phyloP scores from a whole-genome alignment of 2,888 invertebrate genomes.

The Acleris holmiana region DNA sequence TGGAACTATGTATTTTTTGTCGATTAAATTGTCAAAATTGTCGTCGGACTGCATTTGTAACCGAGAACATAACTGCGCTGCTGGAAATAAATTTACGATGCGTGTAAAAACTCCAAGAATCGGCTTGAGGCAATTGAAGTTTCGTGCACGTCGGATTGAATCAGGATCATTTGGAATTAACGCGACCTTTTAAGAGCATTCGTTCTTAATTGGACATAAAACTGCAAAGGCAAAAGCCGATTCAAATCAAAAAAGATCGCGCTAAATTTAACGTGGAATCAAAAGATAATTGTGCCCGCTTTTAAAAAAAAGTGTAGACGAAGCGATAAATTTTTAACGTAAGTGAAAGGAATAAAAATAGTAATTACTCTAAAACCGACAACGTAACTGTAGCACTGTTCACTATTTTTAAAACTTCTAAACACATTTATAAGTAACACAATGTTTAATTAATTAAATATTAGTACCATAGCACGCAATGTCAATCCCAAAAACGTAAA shows the following conservation, averaged over 20 bases:
- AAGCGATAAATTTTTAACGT: too few species aligned
- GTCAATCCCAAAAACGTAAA: conserved; percentile 55
- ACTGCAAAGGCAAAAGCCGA: conserved; percentile 14
- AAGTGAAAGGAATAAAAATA: too few species aligned
- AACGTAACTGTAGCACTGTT: too few species aligned
- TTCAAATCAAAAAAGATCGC: conserved; percentile 9
- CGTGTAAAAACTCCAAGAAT: conserved; percentile 24
- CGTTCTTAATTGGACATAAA: conserved; percentile 24
- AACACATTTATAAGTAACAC: too few species aligned
- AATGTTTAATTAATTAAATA: too few species aligned
- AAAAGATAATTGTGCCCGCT: too few species aligned
- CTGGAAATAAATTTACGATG: conserved; percentile 25
- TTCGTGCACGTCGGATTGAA: conserved; percentile 14
- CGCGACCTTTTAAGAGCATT: conserved; percentile 33
- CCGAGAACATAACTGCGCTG: conserved; percentile 7
- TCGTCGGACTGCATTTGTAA: conserved; percentile 29
- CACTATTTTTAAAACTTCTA: too few species aligned
- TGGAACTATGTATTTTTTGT: conserved; percentile 24
- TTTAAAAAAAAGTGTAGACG: too few species aligned
- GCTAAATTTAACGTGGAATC: not conserved
- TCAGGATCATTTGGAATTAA: conserved; percentile 23
- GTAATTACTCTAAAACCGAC: too few species aligned
- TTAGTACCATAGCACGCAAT: conserved; percentile 51
- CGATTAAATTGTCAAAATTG: conserved; percentile 25
- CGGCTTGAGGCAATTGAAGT: conserved; percentile 7